A percentile compares a stretch with the other conserved stretches of the same genome.
Conservation (phyloP, 1,140 invertebrate species). For the Nebria ingens region DNA sequence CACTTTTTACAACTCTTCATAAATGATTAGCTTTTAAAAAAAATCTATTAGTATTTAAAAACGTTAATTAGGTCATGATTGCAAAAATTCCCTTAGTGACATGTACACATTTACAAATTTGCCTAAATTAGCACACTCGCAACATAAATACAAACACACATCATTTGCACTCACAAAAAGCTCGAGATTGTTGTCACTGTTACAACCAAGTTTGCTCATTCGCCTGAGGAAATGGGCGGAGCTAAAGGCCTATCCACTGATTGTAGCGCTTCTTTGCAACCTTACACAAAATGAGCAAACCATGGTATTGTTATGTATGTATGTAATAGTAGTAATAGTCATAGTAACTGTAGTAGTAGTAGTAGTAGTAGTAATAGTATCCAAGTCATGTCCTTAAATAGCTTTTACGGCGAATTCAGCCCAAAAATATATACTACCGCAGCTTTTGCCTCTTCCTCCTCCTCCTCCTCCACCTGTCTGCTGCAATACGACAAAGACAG, state of each 20-base stretch:
- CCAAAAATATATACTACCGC: constrained; percentile 11
- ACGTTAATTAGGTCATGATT: constrained; percentile 7
- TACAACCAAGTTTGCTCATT: too few species aligned
- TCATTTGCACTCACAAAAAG: constrained; percentile 1
- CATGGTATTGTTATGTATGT: too few species aligned
- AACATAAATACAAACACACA: constrained; percentile 3
- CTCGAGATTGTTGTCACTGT: not conserved
- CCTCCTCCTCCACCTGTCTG: not conserved
- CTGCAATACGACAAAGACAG: not conserved
- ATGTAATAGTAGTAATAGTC: too few species aligned
- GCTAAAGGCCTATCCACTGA: too few species aligned
- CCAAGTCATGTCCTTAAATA: too few species aligned
- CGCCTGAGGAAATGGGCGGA: too few species aligned
- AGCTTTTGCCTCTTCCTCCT: not conserved
- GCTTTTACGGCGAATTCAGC: constrained; percentile 11
- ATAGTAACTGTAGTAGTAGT: too few species aligned
- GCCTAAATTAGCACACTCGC: not conserved
- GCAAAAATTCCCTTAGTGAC: not conserved
- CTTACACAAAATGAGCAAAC: too few species aligned
- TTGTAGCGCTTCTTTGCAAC: too few species aligned
- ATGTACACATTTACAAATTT: constrained; percentile 3
- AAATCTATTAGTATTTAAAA: constrained; percentile 2
- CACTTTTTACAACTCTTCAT: constrained; percentile 4
- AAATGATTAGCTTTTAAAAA: constrained; percentile 1
- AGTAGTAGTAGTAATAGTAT: too few species aligned